Evolutionary conservation across 2,797 vertebrate species (phyloP).

Genomic region (Acomys russatus): DNA sequence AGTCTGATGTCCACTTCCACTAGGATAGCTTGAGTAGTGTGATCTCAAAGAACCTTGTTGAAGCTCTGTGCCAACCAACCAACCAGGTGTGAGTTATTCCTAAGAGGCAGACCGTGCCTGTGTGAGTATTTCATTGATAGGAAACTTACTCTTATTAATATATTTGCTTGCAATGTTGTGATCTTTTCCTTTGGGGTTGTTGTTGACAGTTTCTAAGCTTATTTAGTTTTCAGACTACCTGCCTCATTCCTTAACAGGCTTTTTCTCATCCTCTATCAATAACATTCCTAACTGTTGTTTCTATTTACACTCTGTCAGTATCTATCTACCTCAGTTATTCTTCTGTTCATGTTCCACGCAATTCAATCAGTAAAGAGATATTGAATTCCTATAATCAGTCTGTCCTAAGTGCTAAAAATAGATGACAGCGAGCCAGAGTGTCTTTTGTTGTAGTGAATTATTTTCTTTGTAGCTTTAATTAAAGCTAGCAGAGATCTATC

Average conservation of each 20-base stretch:
- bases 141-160: not conserved
- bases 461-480: not conserved
- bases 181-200: not conserved
- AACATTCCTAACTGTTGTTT: not conserved
- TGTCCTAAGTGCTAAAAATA: not conserved
- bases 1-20: not conserved
- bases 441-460: not conserved
- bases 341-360: not conserved
- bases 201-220: not conserved
- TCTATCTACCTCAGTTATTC: not conserved
- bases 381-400: not conserved
- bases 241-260: not conserved
- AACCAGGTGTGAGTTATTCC: not conserved
- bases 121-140: not conserved
- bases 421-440: not conserved
- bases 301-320: not conserved
- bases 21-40: not conserved
- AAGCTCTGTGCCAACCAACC: not conserved
- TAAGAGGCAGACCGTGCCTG: not conserved
- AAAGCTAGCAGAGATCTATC: not conserved
- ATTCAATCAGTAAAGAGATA: constrained; percentile 5
- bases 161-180: not conserved
- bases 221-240: not conserved
- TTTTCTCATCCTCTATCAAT: not conserved
- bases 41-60: not conserved